Evolutionary conservation across 2,888 invertebrate species (phyloP).

Genomic region (Elegia similella): DNA sequence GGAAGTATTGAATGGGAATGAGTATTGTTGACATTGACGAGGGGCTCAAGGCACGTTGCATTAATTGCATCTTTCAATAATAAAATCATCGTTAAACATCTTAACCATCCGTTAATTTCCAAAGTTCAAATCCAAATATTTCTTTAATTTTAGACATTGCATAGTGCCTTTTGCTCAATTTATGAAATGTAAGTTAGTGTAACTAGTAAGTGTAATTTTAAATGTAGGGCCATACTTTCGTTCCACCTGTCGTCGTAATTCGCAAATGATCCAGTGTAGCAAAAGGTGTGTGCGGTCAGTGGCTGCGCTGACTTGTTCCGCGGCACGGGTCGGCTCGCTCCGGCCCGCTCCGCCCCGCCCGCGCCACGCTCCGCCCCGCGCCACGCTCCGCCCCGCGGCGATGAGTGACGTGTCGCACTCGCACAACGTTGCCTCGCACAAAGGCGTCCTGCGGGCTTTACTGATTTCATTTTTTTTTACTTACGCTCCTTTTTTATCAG

Average conservation of each 20-base stretch:
- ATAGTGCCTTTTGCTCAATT: conserved; percentile 78
- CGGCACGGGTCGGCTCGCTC: conserved; percentile 34
- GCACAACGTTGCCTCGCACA: conserved; percentile 76
- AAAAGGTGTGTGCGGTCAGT: conserved; percentile 31
- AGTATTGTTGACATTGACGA: conserved; percentile 34
- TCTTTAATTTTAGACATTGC: conserved; percentile 64
- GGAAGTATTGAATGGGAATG: conserved; percentile 17
- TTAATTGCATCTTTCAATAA: conserved; percentile 43
- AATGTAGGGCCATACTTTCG: conserved; percentile 50
- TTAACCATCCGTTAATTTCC: conserved; percentile 47
- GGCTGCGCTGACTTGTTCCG: conserved; percentile 33
- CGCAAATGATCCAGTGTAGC: conserved; percentile 39
- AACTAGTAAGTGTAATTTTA: conserved; percentile 52
- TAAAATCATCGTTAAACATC: conserved; percentile 23
- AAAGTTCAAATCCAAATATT: conserved; percentile 59
- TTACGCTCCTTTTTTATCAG: conserved; percentile 68
- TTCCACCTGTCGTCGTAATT: conserved; percentile 36
- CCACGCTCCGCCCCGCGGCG: no score
- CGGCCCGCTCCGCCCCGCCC: conserved; percentile 28
- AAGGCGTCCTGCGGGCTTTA: conserved; percentile 52
- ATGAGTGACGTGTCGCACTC: conserved; percentile 42
- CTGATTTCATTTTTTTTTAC: conserved; percentile 31
- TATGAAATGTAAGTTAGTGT: conserved; percentile 52
- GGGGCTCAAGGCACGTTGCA: conserved; percentile 74
- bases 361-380: conserved; percentile 11